Conservation (phyloP, 2,113 vertebrate genomes). For the Chascanopsetta lugubris region DNA sequence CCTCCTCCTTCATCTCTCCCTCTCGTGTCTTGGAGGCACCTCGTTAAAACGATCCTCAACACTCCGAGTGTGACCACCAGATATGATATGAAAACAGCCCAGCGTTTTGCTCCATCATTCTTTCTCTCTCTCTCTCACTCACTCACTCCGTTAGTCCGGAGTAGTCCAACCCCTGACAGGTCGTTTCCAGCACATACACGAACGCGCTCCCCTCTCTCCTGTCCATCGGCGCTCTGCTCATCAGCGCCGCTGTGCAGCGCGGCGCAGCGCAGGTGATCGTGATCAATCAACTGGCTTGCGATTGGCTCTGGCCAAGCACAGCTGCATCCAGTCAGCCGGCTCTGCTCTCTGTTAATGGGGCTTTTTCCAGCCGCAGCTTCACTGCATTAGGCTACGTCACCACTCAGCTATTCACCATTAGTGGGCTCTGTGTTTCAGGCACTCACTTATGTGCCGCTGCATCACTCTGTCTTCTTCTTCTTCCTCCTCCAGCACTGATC, state of each 20-base stretch:
- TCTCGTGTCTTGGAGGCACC: conserved; percentile 11
- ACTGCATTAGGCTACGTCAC: conserved; percentile 62
- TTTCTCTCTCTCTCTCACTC: neutral
- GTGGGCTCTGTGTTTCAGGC: conserved; percentile 15
- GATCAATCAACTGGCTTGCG: conserved; percentile 55
- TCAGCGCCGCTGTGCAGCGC: neutral
- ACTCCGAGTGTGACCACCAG: conserved; percentile 6
- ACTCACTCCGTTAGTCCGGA: conserved; percentile 12
- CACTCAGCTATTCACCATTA: conserved; percentile 52
- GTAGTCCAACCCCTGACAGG: conserved; percentile 22
- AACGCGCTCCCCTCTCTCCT: conserved; percentile 1
- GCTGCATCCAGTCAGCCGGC: conserved; percentile 62
- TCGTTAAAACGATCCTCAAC: conserved; percentile 4
- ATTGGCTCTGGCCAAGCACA: conserved; percentile 42
- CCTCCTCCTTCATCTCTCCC: neutral
- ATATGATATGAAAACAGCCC: conserved; percentile 27
- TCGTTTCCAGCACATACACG: conserved; percentile 17
- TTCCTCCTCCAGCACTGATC: conserved; percentile 19
- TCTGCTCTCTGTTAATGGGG: conserved; percentile 45
- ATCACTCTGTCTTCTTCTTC: conserved; percentile 9
- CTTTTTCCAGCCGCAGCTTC: conserved; percentile 23
- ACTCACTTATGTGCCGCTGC: conserved; percentile 1
- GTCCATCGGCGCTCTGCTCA: conserved; percentile 24
- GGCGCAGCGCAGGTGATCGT: conserved; percentile 40
- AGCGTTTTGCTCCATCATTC: conserved; percentile 17